Conservation (phyloP, 2,888 invertebrate species). For the Mystacides longicornis region DNA sequence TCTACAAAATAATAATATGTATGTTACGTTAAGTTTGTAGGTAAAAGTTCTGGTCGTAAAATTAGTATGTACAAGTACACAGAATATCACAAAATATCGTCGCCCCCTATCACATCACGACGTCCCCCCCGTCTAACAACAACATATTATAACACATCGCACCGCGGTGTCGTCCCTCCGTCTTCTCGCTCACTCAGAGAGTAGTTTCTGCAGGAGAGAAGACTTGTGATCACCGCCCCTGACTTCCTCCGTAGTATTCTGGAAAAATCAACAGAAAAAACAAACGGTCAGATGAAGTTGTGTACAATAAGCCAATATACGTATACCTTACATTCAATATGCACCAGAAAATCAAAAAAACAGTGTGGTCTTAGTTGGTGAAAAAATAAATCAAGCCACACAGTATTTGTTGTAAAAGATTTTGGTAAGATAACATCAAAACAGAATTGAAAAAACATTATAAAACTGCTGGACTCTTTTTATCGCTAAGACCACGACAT, state of each 20-base stretch:
- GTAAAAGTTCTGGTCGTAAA: constrained; percentile 25
- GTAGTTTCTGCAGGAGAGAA: constrained; percentile 76
- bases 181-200: constrained; percentile 62
- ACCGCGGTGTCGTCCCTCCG: constrained; percentile 32
- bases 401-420: too few relatives aligned
- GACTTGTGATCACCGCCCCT: constrained; percentile 73
- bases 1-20: not conserved
- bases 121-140: too few relatives aligned
- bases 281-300: too few relatives aligned
- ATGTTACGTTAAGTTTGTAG: not conserved
- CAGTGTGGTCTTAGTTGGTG: too few relatives aligned
- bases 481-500: too few relatives aligned
- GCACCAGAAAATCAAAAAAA: too few relatives aligned
- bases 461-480: too few relatives aligned
- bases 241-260: constrained; percentile 69
- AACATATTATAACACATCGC: constrained; percentile 11
- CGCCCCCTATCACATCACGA: constrained; percentile 21
- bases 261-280: constrained; percentile 30
- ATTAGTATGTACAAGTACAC: constrained; percentile 25
- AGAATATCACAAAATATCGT: constrained; percentile 25
- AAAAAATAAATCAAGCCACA: too few relatives aligned
- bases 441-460: too few relatives aligned
- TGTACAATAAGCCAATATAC: too few relatives aligned
- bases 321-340: too few relatives aligned
- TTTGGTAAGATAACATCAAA: too few relatives aligned